A percentile compares a stretch with the other conserved stretches of the same genome.
phyloP scores from a whole-genome alignment of 1,140 invertebrate genomes.

The Trinorchestia longiramus region DNA sequence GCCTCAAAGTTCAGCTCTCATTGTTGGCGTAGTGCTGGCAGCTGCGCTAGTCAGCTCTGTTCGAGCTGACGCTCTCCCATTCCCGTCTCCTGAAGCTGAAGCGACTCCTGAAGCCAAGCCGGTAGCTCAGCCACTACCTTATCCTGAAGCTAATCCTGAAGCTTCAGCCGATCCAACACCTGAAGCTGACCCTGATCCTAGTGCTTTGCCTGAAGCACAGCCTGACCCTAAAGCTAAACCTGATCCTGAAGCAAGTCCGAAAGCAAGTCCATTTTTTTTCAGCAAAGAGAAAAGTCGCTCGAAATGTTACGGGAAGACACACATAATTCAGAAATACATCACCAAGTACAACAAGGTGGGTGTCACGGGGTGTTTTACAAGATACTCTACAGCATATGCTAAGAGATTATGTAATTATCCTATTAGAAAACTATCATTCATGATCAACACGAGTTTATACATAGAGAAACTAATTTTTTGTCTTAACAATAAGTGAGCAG shows the following conservation, averaged over 20 bases:
- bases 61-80: neutral
- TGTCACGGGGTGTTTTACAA: too few species aligned
- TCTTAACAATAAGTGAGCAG: too few species aligned
- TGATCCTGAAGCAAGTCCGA: neutral
- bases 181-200: neutral
- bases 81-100: neutral
- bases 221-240: neutral
- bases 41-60: neutral
- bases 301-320: neutral
- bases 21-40: neutral
- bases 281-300: neutral
- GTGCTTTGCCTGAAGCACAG: neutral
- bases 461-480: too few species aligned
- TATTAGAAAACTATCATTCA: too few species aligned
- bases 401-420: too few species aligned
- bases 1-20: neutral
- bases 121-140: neutral
- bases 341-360: slow-evolving; percentile 24
- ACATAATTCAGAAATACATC: slow-evolving; percentile 32
- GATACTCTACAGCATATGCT: too few species aligned
- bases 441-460: too few species aligned
- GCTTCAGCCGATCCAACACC: neutral
- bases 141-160: neutral
- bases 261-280: slow-evolving; percentile 8
- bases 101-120: slow-evolving; percentile 8